Base-by-base conservation (phyloP, 1,140 invertebrate species). In the Hirudo medicinalis region DNA sequence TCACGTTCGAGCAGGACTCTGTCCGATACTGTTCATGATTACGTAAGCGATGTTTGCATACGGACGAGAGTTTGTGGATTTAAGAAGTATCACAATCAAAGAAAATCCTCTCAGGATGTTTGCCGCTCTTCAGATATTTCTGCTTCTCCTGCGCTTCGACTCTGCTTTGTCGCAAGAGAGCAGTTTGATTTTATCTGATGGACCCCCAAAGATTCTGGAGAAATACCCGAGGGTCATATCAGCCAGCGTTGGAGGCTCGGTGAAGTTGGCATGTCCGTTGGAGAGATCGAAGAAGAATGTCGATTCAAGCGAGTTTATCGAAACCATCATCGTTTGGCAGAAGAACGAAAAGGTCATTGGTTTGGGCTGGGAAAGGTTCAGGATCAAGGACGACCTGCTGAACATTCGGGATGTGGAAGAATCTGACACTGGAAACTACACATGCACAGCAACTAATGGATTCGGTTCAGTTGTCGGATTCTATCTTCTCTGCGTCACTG, bases 161-260 rank as follows among this genome's bases (percentile, higher is more conserved):
- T 36, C 11, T 49, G 43, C 43, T 49, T 49, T 49, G 43, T 49
- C 43, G 43, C 43, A 15, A 49, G 43, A 49, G 43, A 49, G 43
- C 43, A 49, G 43, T 49, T 49, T 49, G 43, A 49, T 63, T 63
- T 63, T 32, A 63, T 25, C 29, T 63, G 57, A 63, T 63, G 57
- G 57, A 25, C 57, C 57, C 0, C 57, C 57, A 6, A 22, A 32
- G 29, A 25, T 63, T 22, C 57, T 63, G 6, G 57, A 63, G 29
- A 63, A 63, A 63, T 63, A 25, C 29, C 57, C 57, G 29, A 63
- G 57, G 29, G 29, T 32, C 22, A 63, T 63, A 63, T 25, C 22
- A n/a, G 29, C 22, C 57, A 32, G 22, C 29, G 57, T 32, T 22
- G 57, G 57, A 25, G 57, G 57, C 9, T 63, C 57, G 57, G 57